Evolutionary conservation across 2,888 invertebrate genomes (phyloP).

Genomic region (Beris chalybata): DNA sequence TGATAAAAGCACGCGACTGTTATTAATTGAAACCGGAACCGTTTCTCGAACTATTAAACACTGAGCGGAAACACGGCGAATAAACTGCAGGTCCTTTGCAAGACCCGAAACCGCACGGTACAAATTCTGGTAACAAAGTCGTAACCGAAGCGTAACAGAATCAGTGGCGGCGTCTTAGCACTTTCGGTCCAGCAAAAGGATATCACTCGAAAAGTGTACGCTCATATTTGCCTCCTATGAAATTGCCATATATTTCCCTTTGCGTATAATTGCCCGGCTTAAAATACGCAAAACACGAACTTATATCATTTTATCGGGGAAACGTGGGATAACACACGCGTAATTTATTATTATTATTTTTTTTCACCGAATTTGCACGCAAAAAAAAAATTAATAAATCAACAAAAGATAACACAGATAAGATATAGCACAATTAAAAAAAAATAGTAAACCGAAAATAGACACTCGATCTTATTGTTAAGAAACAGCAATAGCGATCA

Average conservation of each 20-base stretch:
- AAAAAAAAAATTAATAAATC: constrained; percentile 11
- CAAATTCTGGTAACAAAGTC: too few relatives aligned
- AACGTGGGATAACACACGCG: too few relatives aligned
- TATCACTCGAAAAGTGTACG: constrained; percentile 1
- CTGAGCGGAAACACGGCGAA: too few relatives aligned
- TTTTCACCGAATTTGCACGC: neutral
- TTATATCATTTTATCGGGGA: constrained; percentile 12
- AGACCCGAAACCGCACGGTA: too few relatives aligned
- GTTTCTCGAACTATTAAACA: too few relatives aligned
- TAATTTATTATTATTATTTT: too few relatives aligned
- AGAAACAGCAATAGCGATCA: neutral
- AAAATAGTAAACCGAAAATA: constrained; percentile 1
- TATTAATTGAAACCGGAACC: too few relatives aligned
- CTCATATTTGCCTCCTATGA: constrained; percentile 7
- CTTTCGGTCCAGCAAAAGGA: neutral
- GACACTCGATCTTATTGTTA: neutral
- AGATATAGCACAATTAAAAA: constrained; percentile 6
- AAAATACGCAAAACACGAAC: constrained; percentile 1
- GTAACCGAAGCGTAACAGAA: too few relatives aligned
- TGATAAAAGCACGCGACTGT: too few relatives aligned
- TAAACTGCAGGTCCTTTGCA: too few relatives aligned
- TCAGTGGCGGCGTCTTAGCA: too few relatives aligned
- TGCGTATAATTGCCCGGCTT: constrained; percentile 6
- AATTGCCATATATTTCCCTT: neutral
- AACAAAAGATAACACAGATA: constrained; percentile 4